phyloP scores from a whole-genome alignment of 2,113 vertebrate genomes.

The Zosterops pallidus region DNA sequence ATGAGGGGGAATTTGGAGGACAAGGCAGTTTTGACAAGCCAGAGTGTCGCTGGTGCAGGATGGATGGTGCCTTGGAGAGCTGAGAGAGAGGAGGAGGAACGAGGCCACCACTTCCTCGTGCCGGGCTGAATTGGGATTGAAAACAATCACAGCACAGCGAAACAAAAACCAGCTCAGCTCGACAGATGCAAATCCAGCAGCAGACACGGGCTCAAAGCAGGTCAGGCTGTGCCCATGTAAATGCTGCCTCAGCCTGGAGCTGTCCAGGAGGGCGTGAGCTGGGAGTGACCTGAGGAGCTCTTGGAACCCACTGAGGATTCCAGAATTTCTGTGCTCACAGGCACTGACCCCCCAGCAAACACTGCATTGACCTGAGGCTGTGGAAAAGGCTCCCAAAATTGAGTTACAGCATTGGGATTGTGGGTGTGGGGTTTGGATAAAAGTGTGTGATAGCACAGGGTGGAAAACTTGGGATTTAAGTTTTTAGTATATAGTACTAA shows the following conservation, averaged over 20 bases:
- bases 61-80: neutral
- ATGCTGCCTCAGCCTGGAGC: neutral
- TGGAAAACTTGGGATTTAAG: too few species aligned
- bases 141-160: constrained; percentile 14
- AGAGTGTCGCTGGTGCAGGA: fast-evolving
- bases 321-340: too few species aligned
- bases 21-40: fast-evolving
- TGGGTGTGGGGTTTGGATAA: too few species aligned
- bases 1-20: neutral
- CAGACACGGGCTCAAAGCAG: constrained; percentile 42
- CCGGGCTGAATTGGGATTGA: neutral
- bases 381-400: too few species aligned
- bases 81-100: neutral
- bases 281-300: neutral
- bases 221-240: constrained; percentile 53
- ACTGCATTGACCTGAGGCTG: too few species aligned
- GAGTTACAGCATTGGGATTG: too few species aligned
- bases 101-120: neutral
- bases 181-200: constrained; percentile 43
- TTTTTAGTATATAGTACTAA: too few species aligned
- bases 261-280: neutral
- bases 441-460: too few species aligned
- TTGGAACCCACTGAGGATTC: too few species aligned
- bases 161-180: constrained; percentile 61
- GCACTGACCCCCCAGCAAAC: too few species aligned